Conservation (phyloP, 2,888 invertebrate species). For the Pilophorus perplexus region DNA sequence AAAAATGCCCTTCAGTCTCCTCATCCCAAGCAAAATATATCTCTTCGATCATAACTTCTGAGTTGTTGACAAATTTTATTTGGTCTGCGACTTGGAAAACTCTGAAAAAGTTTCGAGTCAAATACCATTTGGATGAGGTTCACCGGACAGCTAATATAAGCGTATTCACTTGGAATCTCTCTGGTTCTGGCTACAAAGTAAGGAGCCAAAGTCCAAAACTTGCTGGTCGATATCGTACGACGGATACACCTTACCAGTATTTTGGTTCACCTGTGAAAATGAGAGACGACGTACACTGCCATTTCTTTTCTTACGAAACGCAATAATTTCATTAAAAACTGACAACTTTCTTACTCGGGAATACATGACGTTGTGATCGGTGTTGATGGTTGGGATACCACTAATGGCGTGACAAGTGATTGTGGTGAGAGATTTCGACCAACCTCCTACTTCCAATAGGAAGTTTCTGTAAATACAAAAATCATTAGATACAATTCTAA, state of each 20-base stretch:
- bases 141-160: no score
- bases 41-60: constrained; percentile 24
- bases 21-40: no score
- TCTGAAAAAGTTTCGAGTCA: constrained; percentile 8
- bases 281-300: no score
- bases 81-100: constrained; percentile 12
- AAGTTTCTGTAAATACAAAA: constrained; percentile 7
- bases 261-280: constrained; percentile 6
- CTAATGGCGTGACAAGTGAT: constrained; percentile 22
- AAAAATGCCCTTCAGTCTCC: no score
- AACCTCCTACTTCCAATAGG: constrained; percentile 29
- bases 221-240: background rate
- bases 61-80: constrained; percentile 28
- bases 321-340: background rate
- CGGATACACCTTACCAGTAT: background rate
- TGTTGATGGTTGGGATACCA: constrained; percentile 18
- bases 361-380: background rate
- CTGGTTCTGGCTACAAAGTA: constrained; percentile 9
- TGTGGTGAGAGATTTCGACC: constrained; percentile 11
- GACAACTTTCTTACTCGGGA: background rate
- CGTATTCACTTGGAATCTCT: constrained; percentile 12
- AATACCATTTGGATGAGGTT: no score
- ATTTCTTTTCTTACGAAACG: no score
- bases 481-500: background rate
- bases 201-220: constrained; percentile 9